Conservation (phyloP, 2,888 invertebrate genomes). For the Drosophila maculinotata region DNA sequence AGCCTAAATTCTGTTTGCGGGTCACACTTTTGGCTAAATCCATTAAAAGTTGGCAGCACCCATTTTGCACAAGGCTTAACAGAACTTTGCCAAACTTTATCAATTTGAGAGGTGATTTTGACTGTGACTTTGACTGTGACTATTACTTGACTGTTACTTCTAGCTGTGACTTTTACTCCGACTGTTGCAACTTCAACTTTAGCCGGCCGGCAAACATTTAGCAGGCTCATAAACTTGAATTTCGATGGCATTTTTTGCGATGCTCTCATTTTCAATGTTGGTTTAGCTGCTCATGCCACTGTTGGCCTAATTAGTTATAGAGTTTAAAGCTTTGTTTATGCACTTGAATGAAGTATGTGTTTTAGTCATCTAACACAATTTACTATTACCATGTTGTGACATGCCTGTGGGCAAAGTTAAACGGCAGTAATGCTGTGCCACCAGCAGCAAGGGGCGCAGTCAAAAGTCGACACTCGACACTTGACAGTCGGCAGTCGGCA, state of each 20-base stretch:
- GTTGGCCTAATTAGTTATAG: not conserved
- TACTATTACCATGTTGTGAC: constrained; percentile 8
- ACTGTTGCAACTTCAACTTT: too few relatives aligned
- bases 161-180: not conserved
- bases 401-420: constrained; percentile 7
- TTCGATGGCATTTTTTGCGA: not conserved
- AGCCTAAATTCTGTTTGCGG: too few relatives aligned
- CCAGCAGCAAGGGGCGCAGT: not conserved
- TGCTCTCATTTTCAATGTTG: not conserved
- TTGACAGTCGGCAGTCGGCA: too few relatives aligned
- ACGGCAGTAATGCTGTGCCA: not conserved
- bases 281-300: not conserved
- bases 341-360: constrained; percentile 3
- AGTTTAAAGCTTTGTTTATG: not conserved
- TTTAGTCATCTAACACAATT: not conserved
- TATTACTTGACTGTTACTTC: too few relatives aligned
- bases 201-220: too few relatives aligned
- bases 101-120: too few relatives aligned
- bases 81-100: too few relatives aligned
- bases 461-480: not conserved
- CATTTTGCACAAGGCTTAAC: too few relatives aligned
- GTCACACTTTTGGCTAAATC: too few relatives aligned
- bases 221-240: not conserved
- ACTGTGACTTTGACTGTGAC: too few relatives aligned
- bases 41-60: too few relatives aligned